Percentiles rank a stretch among this genome's conserved stretches.
These are phyloP conservation scores for Caranx melampygus DNA, from an alignment of 2,113 vertebrate genomes.

Conservation along the genomic window DNA sequence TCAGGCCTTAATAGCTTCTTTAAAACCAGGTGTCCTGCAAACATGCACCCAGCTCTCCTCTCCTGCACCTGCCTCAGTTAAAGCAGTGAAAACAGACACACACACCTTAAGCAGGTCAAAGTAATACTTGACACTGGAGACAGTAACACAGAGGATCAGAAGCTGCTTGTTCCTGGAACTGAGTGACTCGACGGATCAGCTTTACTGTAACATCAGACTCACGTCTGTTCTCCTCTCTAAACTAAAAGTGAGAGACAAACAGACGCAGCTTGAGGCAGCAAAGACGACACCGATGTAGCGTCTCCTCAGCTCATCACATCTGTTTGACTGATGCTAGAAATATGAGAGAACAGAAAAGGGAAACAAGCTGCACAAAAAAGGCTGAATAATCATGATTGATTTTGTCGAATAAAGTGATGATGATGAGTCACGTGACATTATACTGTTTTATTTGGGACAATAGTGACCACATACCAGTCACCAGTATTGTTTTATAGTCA, in stretches of 20 bases:
- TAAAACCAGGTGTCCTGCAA: neutral
- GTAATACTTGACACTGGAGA: neutral
- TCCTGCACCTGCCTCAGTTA: neutral
- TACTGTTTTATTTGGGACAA: fast-evolving
- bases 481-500: fast-evolving
- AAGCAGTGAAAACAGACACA: neutral
- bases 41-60: neutral
- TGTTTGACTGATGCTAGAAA: neutral
- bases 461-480: fast-evolving
- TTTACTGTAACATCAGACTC: constrained; percentile 9
- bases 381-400: neutral
- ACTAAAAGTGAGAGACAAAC: constrained; percentile 27
- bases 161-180: neutral
- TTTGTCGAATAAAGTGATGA: neutral
- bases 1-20: no score
- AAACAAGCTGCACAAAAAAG: neutral
- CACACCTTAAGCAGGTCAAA: neutral
- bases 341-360: neutral
- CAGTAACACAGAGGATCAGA: neutral
- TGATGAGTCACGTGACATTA: neutral
- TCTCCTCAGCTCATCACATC: neutral
- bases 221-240: constrained; percentile 11
- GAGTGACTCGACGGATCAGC: neutral
- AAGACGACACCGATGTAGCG: neutral
- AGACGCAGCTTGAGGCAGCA: neutral